A percentile compares a stretch with the other conserved stretches of the same genome.
phyloP scores from a whole-genome alignment of 2,888 invertebrate species.

The Salpingus planirostris region DNA sequence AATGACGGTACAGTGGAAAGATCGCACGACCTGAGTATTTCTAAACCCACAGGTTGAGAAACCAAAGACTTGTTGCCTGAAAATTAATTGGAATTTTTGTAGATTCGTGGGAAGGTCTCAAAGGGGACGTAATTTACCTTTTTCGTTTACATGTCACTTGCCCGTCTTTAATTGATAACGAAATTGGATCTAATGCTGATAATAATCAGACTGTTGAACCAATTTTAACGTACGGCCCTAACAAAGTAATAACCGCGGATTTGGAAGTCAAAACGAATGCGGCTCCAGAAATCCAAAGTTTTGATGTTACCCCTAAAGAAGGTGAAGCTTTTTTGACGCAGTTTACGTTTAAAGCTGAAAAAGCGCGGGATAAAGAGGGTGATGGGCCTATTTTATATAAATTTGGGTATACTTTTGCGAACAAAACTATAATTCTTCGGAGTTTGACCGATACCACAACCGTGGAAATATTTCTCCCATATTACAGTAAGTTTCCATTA shows the following conservation, averaged over 20 bases:
- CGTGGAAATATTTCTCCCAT: constrained; percentile 8
- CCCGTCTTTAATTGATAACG: constrained; percentile 4
- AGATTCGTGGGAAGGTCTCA: constrained; percentile 10
- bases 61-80: too few relatives aligned
- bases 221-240: too few relatives aligned
- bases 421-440: constrained; percentile 4
- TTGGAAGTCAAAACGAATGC: constrained; percentile 11
- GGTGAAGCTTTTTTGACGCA: constrained; percentile 13
- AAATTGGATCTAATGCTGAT: too few relatives aligned
- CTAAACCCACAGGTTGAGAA: constrained; percentile 6
- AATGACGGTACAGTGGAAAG: constrained; percentile 9
- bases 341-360: constrained; percentile 9
- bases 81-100: not conserved
- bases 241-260: too few relatives aligned
- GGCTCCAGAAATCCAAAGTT: constrained; percentile 2
- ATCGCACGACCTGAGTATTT: constrained; percentile 9
- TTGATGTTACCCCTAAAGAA: constrained; percentile 6
- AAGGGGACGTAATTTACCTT: constrained; percentile 9
- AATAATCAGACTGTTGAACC: too few relatives aligned
- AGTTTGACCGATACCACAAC: constrained; percentile 6
- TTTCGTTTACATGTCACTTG: constrained; percentile 11
- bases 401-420: constrained; percentile 9
- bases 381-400: constrained; percentile 12
- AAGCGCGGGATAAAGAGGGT: constrained; percentile 6
- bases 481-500: constrained; percentile 10